Evolutionary conservation across 2,113 vertebrate species (phyloP).

Genomic region (Struthio camelus): DNA sequence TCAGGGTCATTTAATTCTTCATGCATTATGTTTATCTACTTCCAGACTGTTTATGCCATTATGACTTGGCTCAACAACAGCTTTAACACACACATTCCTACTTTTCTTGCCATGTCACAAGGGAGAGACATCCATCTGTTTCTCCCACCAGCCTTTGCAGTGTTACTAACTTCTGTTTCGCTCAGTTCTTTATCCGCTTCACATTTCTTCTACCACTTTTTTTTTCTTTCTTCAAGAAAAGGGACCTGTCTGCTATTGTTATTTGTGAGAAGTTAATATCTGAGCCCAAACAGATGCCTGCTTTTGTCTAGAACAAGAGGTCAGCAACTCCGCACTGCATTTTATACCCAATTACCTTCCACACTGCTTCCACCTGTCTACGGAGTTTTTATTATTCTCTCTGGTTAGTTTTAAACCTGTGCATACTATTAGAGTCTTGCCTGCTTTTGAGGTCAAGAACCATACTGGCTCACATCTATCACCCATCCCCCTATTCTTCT

Average conservation of each 20-base stretch:
- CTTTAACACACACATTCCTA: background rate
- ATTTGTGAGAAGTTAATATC: background rate
- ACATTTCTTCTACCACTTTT: background rate
- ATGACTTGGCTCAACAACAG: background rate
- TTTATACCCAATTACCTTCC: background rate
- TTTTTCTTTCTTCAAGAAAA: background rate
- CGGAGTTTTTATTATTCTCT: background rate
- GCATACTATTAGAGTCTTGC: background rate
- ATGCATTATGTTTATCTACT: background rate
- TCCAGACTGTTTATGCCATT: background rate
- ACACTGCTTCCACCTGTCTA: background rate
- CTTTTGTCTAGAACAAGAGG: background rate
- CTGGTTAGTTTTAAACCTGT: background rate
- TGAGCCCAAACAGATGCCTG: background rate
- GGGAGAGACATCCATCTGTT: background rate
- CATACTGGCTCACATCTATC: background rate
- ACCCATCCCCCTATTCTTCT: background rate
- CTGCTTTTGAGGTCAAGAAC: background rate
- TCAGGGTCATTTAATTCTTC: background rate
- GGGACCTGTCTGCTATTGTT: background rate
- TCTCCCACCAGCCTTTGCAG: background rate
- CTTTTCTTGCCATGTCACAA: background rate
- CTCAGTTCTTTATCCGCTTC: background rate
- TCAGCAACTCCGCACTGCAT: accelerated
- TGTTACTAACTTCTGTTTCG: background rate